Base-by-base conservation (phyloP, 2,797 vertebrate species). In the Peromyscus attwateri region DNA sequence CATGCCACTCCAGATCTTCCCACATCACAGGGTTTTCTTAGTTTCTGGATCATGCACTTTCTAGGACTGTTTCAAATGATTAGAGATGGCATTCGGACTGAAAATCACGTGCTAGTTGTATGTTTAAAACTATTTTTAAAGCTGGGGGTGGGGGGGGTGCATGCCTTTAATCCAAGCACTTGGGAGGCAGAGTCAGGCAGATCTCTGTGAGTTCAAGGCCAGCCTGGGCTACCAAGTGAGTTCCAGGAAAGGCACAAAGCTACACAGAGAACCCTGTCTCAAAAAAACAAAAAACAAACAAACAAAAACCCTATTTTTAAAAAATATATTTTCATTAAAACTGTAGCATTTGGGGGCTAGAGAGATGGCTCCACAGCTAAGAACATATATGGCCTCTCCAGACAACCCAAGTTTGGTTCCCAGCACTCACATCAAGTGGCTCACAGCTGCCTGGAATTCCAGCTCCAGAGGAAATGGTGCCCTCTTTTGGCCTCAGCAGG, bases 321-420 rank as follows among this genome's bases (percentile, higher is more conserved):
- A 37, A 70, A n/a, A 57, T 11, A 23, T 17, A 62, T 87, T 90
- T 73, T 14, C 40, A 91, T 71, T 95, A 70, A 97, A 93, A 93
- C 68, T 55, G 25, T 40, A 57, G 12, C 31, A 85, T 68, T 70
- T 70, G 64, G 43, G 40, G 62, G 21, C 82, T 68, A 14, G 19
- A 68, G 29, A 84, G 25, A 46, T 46, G 82, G 9, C 40, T 66
- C 29, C 60, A 43, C 29, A 43, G 11, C 43, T 68, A 68, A 49
- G 29, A 68, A 68, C 83, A 85, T 23, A 23, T 11, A 49, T 34
- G 29, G 43, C 10, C 19, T 43, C 43, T 85, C 40, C 19, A 14
- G 83, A 84, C 12, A 29, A 46, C 40, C 40, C 27, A 84, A 66
- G 40, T 46, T 31, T 46, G 29, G 46, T 31, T 49, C 46, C 76